Base-by-base conservation (phyloP, 2,797 vertebrate genomes). In the Oreortyx pictus region DNA sequence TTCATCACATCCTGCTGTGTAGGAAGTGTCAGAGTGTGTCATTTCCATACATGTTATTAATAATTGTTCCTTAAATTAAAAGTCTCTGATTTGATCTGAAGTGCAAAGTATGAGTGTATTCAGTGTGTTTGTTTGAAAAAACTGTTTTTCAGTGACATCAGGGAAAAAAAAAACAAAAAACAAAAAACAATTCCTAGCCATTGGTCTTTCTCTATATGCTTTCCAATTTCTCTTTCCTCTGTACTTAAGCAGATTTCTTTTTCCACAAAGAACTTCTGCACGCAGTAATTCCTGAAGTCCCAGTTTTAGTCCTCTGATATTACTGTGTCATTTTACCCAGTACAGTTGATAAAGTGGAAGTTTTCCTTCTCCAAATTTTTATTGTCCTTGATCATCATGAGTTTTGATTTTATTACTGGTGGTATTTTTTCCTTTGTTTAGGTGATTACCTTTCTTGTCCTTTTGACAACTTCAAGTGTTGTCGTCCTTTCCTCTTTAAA, bases 1-100 rank as follows among this genome's bases (percentile, higher is more conserved):
- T 97, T 95, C 87, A 95, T 95, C 95, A 90, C 83, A 72, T 85
- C 92, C 85, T 94, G 52, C 64, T 83, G 31, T 72, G 87, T 44
- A 90, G 92, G 88, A 93, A 90, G 52, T 77, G 82, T 88, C 67
- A 60, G 87, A 94, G 70, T 94, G 86, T 95, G 90, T 95, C 52
- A 91, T 86, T 96, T 90, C 49, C 70, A 95, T 82, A 91, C 20
- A 54, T 83, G 92, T 94, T 72, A 82, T 72, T 78, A 61, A 56
- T 62, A 82, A 82, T 59, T 62, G 29, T 59, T 82, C 19, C 16
- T 50, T 50, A 57, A 7, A 70, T 73, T 76, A 74, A 39, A 92
- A n/a, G 27, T 78, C 54, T 82, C 17, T 49, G 37, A 86, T 70
- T 62, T 88, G 10, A 62, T 79, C 27, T 61, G 39, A 22, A 78